Base-by-base conservation (phyloP, 2,797 vertebrate genomes). In the Rousettus madagascariensis region DNA sequence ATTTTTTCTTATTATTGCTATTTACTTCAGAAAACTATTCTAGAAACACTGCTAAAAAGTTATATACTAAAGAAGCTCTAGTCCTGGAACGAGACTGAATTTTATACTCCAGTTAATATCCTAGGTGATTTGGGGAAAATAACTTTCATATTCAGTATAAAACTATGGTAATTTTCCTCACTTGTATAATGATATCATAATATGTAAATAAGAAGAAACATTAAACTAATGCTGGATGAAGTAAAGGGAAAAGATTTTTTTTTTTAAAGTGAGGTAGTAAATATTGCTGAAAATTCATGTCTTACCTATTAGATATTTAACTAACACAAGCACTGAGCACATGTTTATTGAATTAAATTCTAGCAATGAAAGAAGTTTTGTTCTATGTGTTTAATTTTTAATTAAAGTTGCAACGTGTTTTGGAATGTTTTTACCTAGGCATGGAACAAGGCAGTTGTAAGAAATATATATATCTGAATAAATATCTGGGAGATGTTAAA, bases 401-500 rank as follows among this genome's bases (percentile, higher is more conserved):
- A 49, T 92, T 66, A 55, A 91, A 33, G 12, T 92, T 74, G 19
- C 11, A 74, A 41, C 4, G 49, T 90, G 20, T 80, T 57, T 77
- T 66, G 41, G 55, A 15, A 57, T 87, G 84, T 8, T 75, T 24
- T 30, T 87, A 97, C 77, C 8, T 97, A 99, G 99, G 99, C 36
- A 99, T 99, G 99, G 99, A 99, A 86, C 98, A 98, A 96, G 99
- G 99, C 3, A 99, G 98, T 20, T 99, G 99, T 97, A 97, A 98
- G 41, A 99, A 98, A 97, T 99, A 98, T 66, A 97, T 85, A 0
- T 99, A 97, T 94, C 97, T 99, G 82, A 98, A 98, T 20, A 97
- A 93, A 49, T 99, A 99, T 94, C 96, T 99, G 95, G 95, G 98
- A 0, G 95, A 98, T 49, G 98, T 98, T 6, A 96, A 98, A 41